These are phyloP conservation scores for Gulo gulo DNA, from an alignment of 2,113 vertebrate species.

Conservation along the genomic window DNA sequence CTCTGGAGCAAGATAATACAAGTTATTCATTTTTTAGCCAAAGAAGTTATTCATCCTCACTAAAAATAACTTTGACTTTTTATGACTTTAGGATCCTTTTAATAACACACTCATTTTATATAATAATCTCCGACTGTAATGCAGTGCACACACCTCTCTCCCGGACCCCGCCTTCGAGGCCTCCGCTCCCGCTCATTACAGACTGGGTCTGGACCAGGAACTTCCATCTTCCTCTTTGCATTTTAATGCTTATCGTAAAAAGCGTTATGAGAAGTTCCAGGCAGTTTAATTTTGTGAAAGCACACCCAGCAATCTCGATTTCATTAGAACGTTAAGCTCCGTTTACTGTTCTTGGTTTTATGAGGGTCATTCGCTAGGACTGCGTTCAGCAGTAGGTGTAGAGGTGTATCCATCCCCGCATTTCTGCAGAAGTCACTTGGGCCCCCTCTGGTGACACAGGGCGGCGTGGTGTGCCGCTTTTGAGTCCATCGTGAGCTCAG, in stretches of 20 bases:
- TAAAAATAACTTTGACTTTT: conserved; percentile 57
- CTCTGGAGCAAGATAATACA: background rate
- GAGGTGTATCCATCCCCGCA: background rate
- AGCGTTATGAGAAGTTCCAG: conserved; percentile 58
- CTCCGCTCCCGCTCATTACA: background rate
- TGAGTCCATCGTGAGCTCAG: accelerated
- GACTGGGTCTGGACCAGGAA: background rate
- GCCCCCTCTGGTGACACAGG: background rate
- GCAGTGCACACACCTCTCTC: background rate
- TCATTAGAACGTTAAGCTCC: background rate
- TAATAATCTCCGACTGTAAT: background rate
- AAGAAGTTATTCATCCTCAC: conserved; percentile 58
- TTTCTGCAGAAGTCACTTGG: accelerated
- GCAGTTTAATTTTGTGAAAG: conserved; percentile 4
- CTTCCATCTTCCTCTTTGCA: conserved; percentile 49
- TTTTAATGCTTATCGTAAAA: conserved; percentile 68
- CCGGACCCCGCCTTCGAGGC: background rate
- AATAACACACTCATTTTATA: conserved; percentile 52
- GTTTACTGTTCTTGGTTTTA: conserved; percentile 52
- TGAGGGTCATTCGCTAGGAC: conserved; percentile 24
- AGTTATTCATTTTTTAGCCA: conserved; percentile 52
- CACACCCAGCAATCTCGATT: background rate
- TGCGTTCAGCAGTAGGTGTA: background rate
- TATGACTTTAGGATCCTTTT: conserved; percentile 67
- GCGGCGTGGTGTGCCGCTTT: accelerated